phyloP scores from a whole-genome alignment of 37 sponge, comb jelly and placozoan genomes.

The Eunapius fragilis region DNA sequence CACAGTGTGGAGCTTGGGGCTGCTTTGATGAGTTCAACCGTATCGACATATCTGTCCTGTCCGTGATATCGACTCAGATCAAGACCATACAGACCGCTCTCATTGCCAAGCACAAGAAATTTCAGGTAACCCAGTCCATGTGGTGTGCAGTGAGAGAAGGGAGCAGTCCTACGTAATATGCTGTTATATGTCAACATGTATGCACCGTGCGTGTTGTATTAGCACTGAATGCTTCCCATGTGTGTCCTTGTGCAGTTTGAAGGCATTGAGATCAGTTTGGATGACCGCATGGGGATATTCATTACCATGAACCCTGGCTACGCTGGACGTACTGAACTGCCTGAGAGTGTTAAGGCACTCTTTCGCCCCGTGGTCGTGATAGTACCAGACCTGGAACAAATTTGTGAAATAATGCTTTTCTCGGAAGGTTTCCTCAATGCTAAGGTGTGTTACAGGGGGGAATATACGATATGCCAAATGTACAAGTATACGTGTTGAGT shows the following conservation, averaged over 20 bases:
- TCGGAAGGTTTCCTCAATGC: slow-evolving; percentile 99
- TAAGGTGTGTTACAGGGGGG: slow-evolving; percentile 57
- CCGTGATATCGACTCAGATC: slow-evolving; percentile 98
- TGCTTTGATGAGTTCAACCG: slow-evolving; percentile 99
- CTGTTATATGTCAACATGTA: slow-evolving; percentile 1
- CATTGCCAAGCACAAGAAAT: slow-evolving; percentile 88
- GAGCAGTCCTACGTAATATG: not conserved
- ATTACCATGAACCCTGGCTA: slow-evolving; percentile 99
- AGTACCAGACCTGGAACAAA: slow-evolving; percentile 97
- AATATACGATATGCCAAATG: not conserved
- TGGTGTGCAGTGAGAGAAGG: not conserved
- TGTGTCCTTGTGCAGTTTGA: slow-evolving; percentile 80
- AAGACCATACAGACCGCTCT: slow-evolving; percentile 99
- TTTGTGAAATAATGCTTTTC: slow-evolving; percentile 99
- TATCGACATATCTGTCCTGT: slow-evolving; percentile 97
- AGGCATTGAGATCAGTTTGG: slow-evolving; percentile 95
- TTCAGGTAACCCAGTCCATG: slow-evolving; percentile 86
- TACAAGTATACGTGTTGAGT: slow-evolving; percentile 3
- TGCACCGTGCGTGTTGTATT: too few species aligned
- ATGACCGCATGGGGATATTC: slow-evolving; percentile 95
- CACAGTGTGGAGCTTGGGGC: slow-evolving; percentile 99
- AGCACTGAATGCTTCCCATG: too few species aligned
- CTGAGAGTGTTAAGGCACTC: slow-evolving; percentile 99
- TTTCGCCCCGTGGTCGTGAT: slow-evolving; percentile 99
- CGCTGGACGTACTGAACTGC: slow-evolving; percentile 99